Percentiles rank a stretch among this genome's conserved stretches.
phyloP scores from a whole-genome alignment of 2,888 invertebrate genomes.

The Troilus luridus region DNA sequence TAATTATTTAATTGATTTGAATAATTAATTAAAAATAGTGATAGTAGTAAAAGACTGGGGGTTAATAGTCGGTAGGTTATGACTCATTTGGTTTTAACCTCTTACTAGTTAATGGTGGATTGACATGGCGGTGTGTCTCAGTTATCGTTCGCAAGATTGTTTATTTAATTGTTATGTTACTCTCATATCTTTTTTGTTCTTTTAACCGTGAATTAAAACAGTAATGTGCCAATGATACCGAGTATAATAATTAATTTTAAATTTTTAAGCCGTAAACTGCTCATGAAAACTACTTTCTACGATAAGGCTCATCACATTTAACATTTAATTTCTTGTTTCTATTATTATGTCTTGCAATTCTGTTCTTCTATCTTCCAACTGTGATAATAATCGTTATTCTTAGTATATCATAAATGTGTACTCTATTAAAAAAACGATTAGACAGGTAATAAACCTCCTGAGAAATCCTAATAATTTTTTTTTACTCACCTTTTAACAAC shows the following conservation, averaged over 20 bases:
- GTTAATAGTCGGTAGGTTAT: constrained; percentile 58
- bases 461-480: not conserved
- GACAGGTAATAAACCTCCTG: not conserved
- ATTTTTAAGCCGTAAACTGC: constrained; percentile 40
- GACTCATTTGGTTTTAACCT: constrained; percentile 60
- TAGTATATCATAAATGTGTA: constrained; percentile 35
- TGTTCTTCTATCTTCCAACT: constrained; percentile 6
- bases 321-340: constrained; percentile 43
- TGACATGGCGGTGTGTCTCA: constrained; percentile 60
- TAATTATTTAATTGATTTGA: not conserved
- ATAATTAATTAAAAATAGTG: not conserved
- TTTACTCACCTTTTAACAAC: not conserved
- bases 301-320: constrained; percentile 50
- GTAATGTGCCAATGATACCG: constrained; percentile 57
- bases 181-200: not conserved
- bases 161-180: constrained; percentile 58
- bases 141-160: constrained; percentile 48
- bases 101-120: constrained; percentile 57
- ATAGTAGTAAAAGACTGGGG: not conserved
- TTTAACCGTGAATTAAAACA: not conserved
- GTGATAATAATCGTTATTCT: constrained; percentile 54
- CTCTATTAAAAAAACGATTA: not conserved
- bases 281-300: constrained; percentile 34
- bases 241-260: not conserved
- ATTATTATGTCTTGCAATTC: constrained; percentile 20